Conservation (phyloP, 2,888 invertebrate genomes). For the Apamea crenata region DNA sequence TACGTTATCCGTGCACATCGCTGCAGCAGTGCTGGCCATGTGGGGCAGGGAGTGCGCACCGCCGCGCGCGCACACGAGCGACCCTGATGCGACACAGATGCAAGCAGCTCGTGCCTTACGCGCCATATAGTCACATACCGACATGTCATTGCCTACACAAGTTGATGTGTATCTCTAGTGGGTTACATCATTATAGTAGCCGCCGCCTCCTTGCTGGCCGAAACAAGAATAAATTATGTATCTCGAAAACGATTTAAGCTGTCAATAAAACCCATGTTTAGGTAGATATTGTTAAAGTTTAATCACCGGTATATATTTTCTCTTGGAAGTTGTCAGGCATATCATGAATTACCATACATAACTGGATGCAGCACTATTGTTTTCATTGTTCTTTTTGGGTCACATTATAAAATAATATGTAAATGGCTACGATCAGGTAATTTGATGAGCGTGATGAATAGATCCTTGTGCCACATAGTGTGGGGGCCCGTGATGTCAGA, state of each 20-base stretch:
- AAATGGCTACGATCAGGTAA: neutral
- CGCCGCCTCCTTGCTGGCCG: neutral
- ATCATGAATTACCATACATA: slow-evolving; percentile 10
- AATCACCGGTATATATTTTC: neutral
- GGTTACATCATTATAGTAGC: neutral
- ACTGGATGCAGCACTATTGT: neutral
- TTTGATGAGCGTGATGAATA: slow-evolving; percentile 12
- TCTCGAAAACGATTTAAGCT: slow-evolving; percentile 1
- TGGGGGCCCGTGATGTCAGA: slow-evolving; percentile 58
- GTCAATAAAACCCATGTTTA: neutral
- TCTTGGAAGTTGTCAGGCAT: slow-evolving; percentile 5
- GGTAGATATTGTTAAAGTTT: slow-evolving; percentile 1
- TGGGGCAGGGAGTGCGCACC: neutral
- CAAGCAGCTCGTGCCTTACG: slow-evolving; percentile 22
- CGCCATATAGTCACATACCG: neutral
- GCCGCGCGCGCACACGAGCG: slow-evolving; percentile 52
- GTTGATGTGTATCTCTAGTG: neutral
- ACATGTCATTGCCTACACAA: neutral
- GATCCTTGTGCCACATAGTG: slow-evolving; percentile 60
- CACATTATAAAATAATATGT: neutral
- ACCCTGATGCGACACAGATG: slow-evolving; percentile 43
- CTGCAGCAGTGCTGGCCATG: slow-evolving; percentile 2
- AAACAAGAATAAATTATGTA: slow-evolving; percentile 21
- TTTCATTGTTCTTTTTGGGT: slow-evolving; percentile 16
- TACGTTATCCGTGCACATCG: neutral